Evolutionary conservation across 2,888 invertebrate species (phyloP).

Genomic region (Dioctria rufipes): DNA sequence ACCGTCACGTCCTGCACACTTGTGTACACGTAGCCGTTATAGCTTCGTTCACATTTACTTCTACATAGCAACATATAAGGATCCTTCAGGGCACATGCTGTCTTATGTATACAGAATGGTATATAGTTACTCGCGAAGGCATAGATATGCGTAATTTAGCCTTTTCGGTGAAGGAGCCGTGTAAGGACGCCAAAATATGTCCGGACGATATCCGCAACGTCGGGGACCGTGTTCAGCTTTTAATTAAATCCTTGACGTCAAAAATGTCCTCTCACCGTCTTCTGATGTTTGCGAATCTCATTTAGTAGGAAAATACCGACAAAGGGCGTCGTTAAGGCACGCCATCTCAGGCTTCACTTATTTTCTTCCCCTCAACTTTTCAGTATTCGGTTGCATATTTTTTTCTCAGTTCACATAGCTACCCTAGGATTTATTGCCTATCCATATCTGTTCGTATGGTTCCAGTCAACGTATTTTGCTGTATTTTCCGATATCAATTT

Average conservation of each 20-base stretch:
- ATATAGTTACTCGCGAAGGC: slow-evolving; percentile 56
- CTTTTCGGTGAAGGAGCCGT: slow-evolving; percentile 57
- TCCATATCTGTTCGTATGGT: slow-evolving; percentile 43
- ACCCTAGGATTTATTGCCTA: slow-evolving; percentile 37
- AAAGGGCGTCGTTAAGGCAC: slow-evolving; percentile 36
- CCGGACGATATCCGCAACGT: slow-evolving; percentile 56
- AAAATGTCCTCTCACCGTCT: slow-evolving; percentile 56
- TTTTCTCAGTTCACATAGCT: slow-evolving; percentile 22
- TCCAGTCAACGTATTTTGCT: slow-evolving; percentile 31
- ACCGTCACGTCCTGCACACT: slow-evolving; percentile 60
- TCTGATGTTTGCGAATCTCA: slow-evolving; percentile 57
- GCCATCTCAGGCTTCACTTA: slow-evolving; percentile 8
- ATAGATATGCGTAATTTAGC: slow-evolving; percentile 60
- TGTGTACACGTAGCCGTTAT: slow-evolving; percentile 57
- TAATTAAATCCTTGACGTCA: slow-evolving; percentile 59
- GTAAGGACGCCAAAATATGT: slow-evolving; percentile 58
- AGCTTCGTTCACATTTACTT: slow-evolving; percentile 15
- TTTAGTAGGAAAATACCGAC: slow-evolving; percentile 52
- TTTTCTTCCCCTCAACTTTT: slow-evolving; percentile 12
- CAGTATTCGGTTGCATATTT: slow-evolving; percentile 40
- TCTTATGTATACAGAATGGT: slow-evolving; percentile 54
- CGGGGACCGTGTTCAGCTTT: slow-evolving; percentile 57
- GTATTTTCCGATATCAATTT: slow-evolving; percentile 56
- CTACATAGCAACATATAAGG: slow-evolving; percentile 44
- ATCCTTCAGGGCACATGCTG: slow-evolving; percentile 47